These are phyloP conservation scores for Harpegnathos saltator DNA, from an alignment of 1,140 invertebrate genomes.

Conservation along the genomic window DNA sequence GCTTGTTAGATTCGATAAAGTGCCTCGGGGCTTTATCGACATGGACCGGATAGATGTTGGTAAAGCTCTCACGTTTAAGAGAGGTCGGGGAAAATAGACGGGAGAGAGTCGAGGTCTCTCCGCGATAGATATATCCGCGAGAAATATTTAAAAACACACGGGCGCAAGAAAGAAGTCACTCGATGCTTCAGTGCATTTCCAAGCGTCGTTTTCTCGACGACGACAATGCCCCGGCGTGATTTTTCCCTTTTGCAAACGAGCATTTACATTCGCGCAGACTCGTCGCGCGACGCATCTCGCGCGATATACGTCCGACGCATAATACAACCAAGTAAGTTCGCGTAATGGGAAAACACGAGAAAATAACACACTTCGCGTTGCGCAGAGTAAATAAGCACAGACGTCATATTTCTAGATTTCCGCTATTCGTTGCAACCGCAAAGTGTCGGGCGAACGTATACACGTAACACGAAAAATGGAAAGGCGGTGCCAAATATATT, in stretches of 20 bases:
- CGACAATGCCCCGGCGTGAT: background rate
- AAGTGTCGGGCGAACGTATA: slow-evolving; percentile 24
- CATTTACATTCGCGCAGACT: background rate
- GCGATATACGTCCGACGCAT: slow-evolving; percentile 17
- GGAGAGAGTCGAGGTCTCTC: background rate
- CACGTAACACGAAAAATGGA: slow-evolving; percentile 27
- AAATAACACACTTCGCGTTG: slow-evolving; percentile 33
- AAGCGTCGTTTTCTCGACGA: background rate
- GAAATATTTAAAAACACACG: background rate
- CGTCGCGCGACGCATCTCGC: slow-evolving; percentile 6
- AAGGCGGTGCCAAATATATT: slow-evolving; percentile 28
- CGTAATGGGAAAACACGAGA: slow-evolving; percentile 49
- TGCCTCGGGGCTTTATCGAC: slow-evolving; percentile 21
- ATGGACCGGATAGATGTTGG: background rate
- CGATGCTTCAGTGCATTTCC: slow-evolving; percentile 15
- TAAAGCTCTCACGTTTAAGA: background rate
- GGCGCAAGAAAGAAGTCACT: slow-evolving; percentile 15
- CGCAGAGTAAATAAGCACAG: slow-evolving; percentile 43
- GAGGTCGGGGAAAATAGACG: background rate
- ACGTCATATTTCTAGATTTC: slow-evolving; percentile 48
- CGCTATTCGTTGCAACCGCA: slow-evolving; percentile 31
- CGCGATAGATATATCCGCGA: background rate
- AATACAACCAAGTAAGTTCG: slow-evolving; percentile 32
- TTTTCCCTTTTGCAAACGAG: background rate
- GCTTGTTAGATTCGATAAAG: slow-evolving; percentile 17